Conservation (phyloP, 2,888 invertebrate genomes). For the Linnaemya tessellans region DNA sequence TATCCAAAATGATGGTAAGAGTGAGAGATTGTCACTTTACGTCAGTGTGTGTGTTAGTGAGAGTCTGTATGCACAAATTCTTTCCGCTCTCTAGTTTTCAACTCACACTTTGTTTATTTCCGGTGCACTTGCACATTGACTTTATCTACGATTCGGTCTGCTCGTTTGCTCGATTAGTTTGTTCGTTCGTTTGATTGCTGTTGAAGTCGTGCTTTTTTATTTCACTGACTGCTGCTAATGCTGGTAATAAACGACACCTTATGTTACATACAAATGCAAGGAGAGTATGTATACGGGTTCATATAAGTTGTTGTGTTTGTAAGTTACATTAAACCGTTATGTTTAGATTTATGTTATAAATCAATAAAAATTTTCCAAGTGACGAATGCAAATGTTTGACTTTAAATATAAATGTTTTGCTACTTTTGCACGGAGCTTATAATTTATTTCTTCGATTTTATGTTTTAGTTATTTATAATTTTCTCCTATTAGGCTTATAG, state of each 20-base stretch:
- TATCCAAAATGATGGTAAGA: constrained; percentile 44
- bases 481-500: constrained; percentile 9
- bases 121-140: constrained; percentile 61
- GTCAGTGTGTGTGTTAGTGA: constrained; percentile 4
- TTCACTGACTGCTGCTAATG: constrained; percentile 15
- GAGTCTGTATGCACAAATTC: constrained; percentile 1
- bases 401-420: not conserved
- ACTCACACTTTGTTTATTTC: constrained; percentile 47
- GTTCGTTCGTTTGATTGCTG: constrained; percentile 32
- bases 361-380: constrained; percentile 71
- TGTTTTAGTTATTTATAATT: not conserved
- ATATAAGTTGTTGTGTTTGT: constrained; percentile 32
- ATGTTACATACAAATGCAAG: constrained; percentile 25
- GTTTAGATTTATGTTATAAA: constrained; percentile 74
- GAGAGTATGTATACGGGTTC: constrained; percentile 13
- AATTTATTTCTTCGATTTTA: not conserved
- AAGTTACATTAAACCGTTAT: constrained; percentile 58
- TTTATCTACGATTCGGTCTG: constrained; percentile 37
- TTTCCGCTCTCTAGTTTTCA: constrained; percentile 48
- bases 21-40: constrained; percentile 51
- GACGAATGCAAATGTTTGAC: constrained; percentile 38
- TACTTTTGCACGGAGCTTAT: not conserved
- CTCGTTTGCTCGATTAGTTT: constrained; percentile 41
- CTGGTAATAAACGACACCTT: constrained; percentile 57
- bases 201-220: constrained; percentile 24